These are phyloP conservation scores for Aelia acuminata DNA, from an alignment of 2,888 invertebrate species.

Conservation along the genomic window DNA sequence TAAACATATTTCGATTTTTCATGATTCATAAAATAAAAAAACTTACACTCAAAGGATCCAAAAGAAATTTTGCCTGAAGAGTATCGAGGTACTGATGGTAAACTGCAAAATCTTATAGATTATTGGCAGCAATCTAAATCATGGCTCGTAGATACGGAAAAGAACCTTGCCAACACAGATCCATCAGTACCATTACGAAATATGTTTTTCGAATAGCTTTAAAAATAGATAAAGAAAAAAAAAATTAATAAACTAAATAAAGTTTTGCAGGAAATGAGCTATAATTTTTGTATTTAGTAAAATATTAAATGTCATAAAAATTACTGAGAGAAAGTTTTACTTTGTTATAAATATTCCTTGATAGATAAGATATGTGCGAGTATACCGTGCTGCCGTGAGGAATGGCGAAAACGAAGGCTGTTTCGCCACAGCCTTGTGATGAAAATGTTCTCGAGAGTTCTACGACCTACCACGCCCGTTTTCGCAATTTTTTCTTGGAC, in stretches of 20 bases:
- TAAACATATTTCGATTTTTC: constrained; percentile 77
- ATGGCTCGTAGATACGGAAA: too few relatives aligned
- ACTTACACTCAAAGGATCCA: constrained; percentile 71
- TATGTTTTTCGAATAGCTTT: too few relatives aligned
- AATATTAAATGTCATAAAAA: neutral
- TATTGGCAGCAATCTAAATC: too few relatives aligned
- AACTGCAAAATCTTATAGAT: too few relatives aligned
- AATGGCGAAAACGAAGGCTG: constrained; percentile 9
- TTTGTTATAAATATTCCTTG: neutral
- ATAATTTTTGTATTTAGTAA: too few relatives aligned
- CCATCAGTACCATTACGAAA: too few relatives aligned
- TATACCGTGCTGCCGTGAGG: neutral
- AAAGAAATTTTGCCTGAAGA: constrained; percentile 73
- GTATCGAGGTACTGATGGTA: constrained; percentile 73
- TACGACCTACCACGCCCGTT: constrained; percentile 44
- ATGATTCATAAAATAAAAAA: constrained; percentile 75
- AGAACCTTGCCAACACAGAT: too few relatives aligned
- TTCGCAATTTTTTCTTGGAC: neutral
- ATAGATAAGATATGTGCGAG: neutral
- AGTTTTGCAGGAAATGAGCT: too few relatives aligned
- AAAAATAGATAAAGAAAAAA: too few relatives aligned
- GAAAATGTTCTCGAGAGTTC: constrained; percentile 17
- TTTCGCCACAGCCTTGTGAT: neutral
- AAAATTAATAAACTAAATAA: too few relatives aligned
- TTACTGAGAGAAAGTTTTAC: neutral